Percentiles rank a stretch among this genome's conserved stretches.
Evolutionary conservation across 2,113 vertebrate genomes (phyloP).

Genomic region (Cochlearius cochlearius): DNA sequence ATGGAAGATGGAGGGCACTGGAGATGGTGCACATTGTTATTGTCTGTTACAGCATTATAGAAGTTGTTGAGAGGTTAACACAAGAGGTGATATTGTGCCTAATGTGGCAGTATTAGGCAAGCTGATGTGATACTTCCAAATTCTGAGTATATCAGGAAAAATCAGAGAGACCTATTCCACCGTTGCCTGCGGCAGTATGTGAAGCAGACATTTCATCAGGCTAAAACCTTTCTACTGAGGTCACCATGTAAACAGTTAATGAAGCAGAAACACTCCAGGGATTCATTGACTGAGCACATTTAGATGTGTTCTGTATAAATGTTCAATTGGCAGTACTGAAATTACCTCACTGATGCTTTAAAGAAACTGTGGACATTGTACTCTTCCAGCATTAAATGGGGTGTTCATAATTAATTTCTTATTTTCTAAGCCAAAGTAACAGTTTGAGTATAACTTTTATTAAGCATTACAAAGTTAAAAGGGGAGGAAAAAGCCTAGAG

Average conservation of each 20-base stretch:
- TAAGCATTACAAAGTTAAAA: constrained; percentile 43
- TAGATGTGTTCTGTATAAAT: constrained; percentile 44
- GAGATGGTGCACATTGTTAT: not conserved
- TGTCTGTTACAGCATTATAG: not conserved
- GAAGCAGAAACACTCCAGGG: constrained; percentile 60
- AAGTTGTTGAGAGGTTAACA: not conserved
- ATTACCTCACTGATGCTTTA: constrained; percentile 52
- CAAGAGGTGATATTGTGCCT: not conserved
- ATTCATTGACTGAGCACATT: constrained; percentile 64
- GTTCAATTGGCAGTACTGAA: constrained; percentile 30
- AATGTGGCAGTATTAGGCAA: constrained; percentile 8
- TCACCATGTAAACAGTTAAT: constrained; percentile 74
- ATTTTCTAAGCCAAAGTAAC: constrained; percentile 47
- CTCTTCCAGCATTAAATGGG: constrained; percentile 34
- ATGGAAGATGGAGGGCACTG: not conserved
- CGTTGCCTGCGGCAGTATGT: not conserved
- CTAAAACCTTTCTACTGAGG: constrained; percentile 52
- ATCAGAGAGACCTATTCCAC: not conserved
- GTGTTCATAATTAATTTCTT: constrained; percentile 69
- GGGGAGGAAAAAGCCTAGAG: not conserved
- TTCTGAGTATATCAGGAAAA: constrained; percentile 14
- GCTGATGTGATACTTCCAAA: constrained; percentile 36
- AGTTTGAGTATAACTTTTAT: constrained; percentile 52
- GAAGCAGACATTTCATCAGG: constrained; percentile 39
- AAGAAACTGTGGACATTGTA: constrained; percentile 25